Evolutionary conservation across 2,797 vertebrate genomes (phyloP).

Genomic region (Setipinna tenuifilis): DNA sequence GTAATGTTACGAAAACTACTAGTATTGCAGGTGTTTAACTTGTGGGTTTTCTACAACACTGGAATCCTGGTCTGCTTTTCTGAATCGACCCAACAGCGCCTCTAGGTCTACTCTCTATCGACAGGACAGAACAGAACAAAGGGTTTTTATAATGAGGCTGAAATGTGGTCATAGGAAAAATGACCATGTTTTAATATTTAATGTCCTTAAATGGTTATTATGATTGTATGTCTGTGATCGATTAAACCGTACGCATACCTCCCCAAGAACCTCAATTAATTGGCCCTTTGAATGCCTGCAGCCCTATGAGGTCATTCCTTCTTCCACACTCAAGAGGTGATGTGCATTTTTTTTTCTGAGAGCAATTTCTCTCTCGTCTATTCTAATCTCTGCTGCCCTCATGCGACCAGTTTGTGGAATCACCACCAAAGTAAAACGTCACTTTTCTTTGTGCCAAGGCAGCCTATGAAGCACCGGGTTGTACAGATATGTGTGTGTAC

Average conservation of each 20-base stretch:
- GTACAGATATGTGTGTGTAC: no score
- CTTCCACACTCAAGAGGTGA: not conserved
- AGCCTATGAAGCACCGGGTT: no score
- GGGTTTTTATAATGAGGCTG: slow-evolving; percentile 14
- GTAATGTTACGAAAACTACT: not conserved
- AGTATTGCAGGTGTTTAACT: not conserved
- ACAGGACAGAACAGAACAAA: slow-evolving; percentile 13
- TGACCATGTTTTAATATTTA: slow-evolving; percentile 1
- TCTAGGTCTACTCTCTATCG: slow-evolving; percentile 43
- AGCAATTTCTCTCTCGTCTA: not conserved
- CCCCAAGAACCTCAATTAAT: slow-evolving; percentile 17
- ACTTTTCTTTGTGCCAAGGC: not conserved
- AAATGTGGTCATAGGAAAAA: slow-evolving; percentile 16
- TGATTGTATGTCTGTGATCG: not conserved
- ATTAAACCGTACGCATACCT: not conserved
- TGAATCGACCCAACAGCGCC: slow-evolving; percentile 50
- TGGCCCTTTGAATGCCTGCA: slow-evolving; percentile 12
- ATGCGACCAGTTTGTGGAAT: not conserved
- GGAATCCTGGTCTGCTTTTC: not conserved
- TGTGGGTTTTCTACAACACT: not conserved
- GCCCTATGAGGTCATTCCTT: slow-evolving; percentile 16
- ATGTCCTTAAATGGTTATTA: slow-evolving; percentile 9
- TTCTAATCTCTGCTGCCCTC: not conserved
- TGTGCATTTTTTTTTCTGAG: not conserved
- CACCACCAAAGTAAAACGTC: not conserved